Evolutionary conservation across 2,888 invertebrate species (phyloP).

Genomic region (Aporophyla nigra): DNA sequence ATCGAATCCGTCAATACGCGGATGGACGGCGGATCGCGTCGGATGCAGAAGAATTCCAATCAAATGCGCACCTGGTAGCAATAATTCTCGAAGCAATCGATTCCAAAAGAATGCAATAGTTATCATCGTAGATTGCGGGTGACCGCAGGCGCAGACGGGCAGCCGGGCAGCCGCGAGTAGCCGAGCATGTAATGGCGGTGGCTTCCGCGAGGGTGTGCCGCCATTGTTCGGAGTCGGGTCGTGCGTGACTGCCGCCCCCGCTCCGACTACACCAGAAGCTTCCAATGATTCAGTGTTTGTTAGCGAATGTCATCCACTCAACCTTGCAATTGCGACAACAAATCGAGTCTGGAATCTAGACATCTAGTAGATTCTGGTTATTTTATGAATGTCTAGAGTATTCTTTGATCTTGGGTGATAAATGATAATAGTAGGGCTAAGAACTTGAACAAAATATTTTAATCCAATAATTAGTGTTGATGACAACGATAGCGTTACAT

Average conservation of each 20-base stretch:
- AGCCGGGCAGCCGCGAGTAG: conserved; percentile 70
- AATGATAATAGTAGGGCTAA: background rate
- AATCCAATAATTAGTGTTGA: background rate
- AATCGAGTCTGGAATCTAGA: conserved; percentile 9
- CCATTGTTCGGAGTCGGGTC: conserved; percentile 74
- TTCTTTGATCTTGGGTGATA: conserved; percentile 1
- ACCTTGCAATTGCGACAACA: conserved; percentile 24
- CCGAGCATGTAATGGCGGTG: conserved; percentile 82
- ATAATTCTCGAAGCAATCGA: conserved; percentile 31
- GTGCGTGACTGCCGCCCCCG: conserved; percentile 77
- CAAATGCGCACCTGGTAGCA: conserved; percentile 43
- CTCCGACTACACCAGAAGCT: conserved; percentile 54
- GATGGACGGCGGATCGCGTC: too few relatives aligned
- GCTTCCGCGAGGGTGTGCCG: conserved; percentile 87
- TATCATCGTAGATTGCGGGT: conserved; percentile 46
- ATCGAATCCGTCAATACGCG: background rate
- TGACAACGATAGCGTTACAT: too few relatives aligned
- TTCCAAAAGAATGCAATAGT: conserved; percentile 51
- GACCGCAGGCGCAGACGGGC: conserved; percentile 59
- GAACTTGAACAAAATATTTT: background rate
- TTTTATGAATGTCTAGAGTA: conserved; percentile 11
- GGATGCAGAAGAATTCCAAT: conserved; percentile 14
- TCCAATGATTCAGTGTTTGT: conserved; percentile 54
- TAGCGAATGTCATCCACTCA: conserved; percentile 33
- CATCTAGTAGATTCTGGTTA: conserved; percentile 14